Evolutionary conservation across 2,113 vertebrate genomes (phyloP), one percentile per base, ranked within the genome.

Genomic region (Zapornia atra): DNA sequence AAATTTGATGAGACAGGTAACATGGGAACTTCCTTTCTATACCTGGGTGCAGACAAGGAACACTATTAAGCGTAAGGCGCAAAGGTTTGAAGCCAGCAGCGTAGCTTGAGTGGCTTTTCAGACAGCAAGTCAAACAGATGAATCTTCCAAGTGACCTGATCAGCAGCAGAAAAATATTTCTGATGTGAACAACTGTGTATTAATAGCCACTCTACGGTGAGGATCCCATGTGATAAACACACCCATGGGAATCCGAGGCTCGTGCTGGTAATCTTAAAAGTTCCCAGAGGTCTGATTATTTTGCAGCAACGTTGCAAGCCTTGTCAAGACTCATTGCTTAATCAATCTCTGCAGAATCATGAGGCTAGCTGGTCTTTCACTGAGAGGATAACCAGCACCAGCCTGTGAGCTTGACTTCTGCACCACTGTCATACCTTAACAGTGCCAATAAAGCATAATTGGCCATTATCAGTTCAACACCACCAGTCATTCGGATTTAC

Each of bases 261-360:
- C 12, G 1, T 92, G 80, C 56, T 95, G 84, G 85, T 77, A 61
- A 93, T 46, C 36, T 86, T 86, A 61, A 92, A 88, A 88, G 85
- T 60, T 97, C 97, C 94, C 97, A 90, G 59, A 94, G 86, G 95
- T 29, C 89, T 60, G 88, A 92, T 97, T 97, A 93, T 90, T 96
- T 83, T 44, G 73, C 97, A 96, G 81, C 5, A 24, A 82, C 46
- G n/a, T 18, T 76, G 77, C n/a, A 63, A 81, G 33, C 34, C 64
- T 96, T 96, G 92, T 94, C 90, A 87, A 48, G 73, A 82, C 75
- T 94, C 88, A 88, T 86, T 93, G 94, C 20, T 95, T 96, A 96
- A 97, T 97, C 96, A 90, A 63, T 96, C 96, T 92, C 92, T 92
- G 60, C 57, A 92, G 95, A 84, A 76, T 57, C 60, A n/a, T 25